Base-by-base conservation (phyloP, 2,113 vertebrate species). In the Willisornis vidua region DNA sequence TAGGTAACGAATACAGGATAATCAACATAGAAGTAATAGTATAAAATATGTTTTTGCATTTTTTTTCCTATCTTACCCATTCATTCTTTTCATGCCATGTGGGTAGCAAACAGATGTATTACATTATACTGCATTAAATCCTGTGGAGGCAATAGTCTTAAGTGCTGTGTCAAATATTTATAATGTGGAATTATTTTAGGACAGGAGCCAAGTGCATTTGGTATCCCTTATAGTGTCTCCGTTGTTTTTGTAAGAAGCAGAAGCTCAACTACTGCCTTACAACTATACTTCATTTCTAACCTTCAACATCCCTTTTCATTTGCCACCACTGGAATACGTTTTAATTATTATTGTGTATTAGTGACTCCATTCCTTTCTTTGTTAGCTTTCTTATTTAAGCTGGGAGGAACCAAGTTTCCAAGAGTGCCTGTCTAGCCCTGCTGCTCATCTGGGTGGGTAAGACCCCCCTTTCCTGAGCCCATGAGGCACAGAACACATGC, bases 161-260 rank as follows among this genome's bases (percentile, higher is more conserved):
- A 93, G 91, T 95, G 73, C 95, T 93, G 83, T 17, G 23, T 96
- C 95, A 94, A 96, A 94, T 97, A 96, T 96, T 97, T 96, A 92
- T 93, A 93, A 96, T 91, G 86, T 89, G 96, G 94, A 78, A 93
- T 96, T 96, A 92, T 95, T 95, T 96, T 96, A 94, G 95, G 96
- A 84, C 26, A 37, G 58, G 26, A 89, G 86, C 96, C 90, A 93
- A 96, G 86, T 87, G 74, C 96, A 96, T 89, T 94, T 95, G 90
- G 93, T 88, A 94, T 95, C 79, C 52, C 87, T 96, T 93, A 87
- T n/a, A 85, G 77, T 33, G 84, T 94, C 73, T 95, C 68, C 68
- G 86, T 90, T 94, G 80, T 89, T 94, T 93, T 93, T 70, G 22
- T 84, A 89, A 31, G 25, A 87, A 93, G 86, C 4, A 1, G 85